A percentile compares a stretch with the other conserved stretches of the same genome.
Evolutionary conservation across 92 coral and sea anemone species (phyloP).

Genomic region (Heliopora coerulea): DNA sequence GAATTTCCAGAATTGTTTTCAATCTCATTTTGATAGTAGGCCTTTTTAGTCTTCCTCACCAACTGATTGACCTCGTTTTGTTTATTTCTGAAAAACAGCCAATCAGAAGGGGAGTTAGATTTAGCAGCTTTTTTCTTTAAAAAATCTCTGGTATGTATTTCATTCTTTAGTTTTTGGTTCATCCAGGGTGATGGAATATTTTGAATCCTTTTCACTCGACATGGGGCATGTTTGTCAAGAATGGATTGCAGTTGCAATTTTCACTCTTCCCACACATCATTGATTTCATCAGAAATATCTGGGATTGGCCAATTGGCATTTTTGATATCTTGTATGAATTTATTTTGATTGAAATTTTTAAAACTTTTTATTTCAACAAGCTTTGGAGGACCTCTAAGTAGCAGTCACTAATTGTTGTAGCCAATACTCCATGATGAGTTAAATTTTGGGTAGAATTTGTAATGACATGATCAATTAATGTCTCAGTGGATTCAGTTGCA

Average conservation of each 20-base stretch:
- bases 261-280: not conserved
- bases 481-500: too few species aligned
- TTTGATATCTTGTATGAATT: too few species aligned
- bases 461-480: too few species aligned
- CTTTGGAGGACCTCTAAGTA: too few species aligned
- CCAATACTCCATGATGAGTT: too few species aligned
- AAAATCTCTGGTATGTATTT: not conserved
- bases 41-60: constrained; percentile 28
- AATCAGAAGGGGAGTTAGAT: not conserved
- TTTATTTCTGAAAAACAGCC: not conserved
- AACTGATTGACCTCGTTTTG: not conserved
- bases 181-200: constrained; percentile 8
- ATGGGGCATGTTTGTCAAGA: not conserved
- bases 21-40: constrained; percentile 33
- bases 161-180: not conserved
- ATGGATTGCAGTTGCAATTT: not conserved
- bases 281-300: not conserved
- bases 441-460: too few species aligned
- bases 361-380: too few species aligned
- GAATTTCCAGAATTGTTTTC: constrained; percentile 25
- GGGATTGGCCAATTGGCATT: too few species aligned
- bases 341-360: too few species aligned
- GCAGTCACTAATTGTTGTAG: too few species aligned
- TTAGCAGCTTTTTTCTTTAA: constrained; percentile 7
- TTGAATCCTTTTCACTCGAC: not conserved